Evolutionary conservation across 2,888 invertebrate species (phyloP).

Genomic region (Lissocephala sabroskyi): DNA sequence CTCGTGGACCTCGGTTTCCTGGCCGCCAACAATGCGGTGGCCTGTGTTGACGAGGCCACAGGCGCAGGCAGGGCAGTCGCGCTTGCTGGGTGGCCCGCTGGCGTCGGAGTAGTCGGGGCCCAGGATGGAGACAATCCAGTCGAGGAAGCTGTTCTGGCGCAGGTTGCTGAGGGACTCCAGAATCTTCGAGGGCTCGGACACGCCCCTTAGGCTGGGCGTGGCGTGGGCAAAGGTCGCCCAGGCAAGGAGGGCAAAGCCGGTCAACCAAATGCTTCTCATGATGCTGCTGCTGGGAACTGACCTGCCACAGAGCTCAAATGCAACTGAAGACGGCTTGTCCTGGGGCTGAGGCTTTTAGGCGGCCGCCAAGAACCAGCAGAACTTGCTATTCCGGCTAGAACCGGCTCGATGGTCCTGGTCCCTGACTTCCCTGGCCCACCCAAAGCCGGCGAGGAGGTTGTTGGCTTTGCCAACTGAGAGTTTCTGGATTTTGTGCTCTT

Average conservation of each 20-base stretch:
- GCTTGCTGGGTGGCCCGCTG: slow-evolving; percentile 30
- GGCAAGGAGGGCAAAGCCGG: slow-evolving; percentile 6
- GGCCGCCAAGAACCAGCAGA: slow-evolving; percentile 18
- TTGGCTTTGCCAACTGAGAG: slow-evolving; percentile 10
- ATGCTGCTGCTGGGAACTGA: slow-evolving; percentile 24
- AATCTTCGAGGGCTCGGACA: slow-evolving; percentile 44
- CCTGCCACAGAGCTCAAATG: slow-evolving; percentile 44
- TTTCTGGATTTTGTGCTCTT: too few species aligned
- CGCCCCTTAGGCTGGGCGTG: slow-evolving; percentile 27
- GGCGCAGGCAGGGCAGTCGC: slow-evolving; percentile 63
- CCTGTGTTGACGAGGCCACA: slow-evolving; percentile 81
- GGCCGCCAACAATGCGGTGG: slow-evolving; percentile 84
- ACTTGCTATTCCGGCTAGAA: slow-evolving; percentile 36
- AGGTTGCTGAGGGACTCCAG: slow-evolving; percentile 33
- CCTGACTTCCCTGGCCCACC: background rate
- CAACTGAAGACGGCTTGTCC: slow-evolving; percentile 43
- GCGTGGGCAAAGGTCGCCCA: slow-evolving; percentile 14
- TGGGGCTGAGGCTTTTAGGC: background rate
- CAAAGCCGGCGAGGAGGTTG: too few species aligned
- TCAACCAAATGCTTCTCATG: slow-evolving; percentile 30
- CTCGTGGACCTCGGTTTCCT: slow-evolving; percentile 81
- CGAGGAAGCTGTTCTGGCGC: slow-evolving; percentile 55
- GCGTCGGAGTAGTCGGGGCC: slow-evolving; percentile 38
- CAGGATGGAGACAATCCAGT: slow-evolving; percentile 58
- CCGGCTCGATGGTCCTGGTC: slow-evolving; percentile 4